Conservation (phyloP, 2,113 vertebrate species). For the Ctenodactylus gundi region DNA sequence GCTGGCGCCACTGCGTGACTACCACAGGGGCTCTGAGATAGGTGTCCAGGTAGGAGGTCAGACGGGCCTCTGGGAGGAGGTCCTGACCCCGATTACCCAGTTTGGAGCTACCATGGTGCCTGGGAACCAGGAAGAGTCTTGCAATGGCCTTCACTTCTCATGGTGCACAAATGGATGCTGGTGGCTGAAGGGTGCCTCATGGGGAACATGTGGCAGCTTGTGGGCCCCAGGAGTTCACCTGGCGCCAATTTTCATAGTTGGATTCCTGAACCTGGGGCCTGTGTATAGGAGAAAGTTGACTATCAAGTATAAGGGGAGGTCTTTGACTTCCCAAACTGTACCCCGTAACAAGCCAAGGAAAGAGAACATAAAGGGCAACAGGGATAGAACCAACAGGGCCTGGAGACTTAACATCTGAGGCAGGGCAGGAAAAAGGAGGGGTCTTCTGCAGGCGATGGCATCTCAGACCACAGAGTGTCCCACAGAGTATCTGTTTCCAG, state of each 20-base stretch:
- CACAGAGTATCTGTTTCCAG: not conserved
- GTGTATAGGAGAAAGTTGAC: slow-evolving; percentile 52
- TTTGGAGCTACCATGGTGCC: not conserved
- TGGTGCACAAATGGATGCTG: not conserved
- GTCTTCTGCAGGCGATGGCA: too few relatives aligned
- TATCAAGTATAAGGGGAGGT: not conserved
- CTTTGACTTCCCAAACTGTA: not conserved
- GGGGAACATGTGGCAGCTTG: not conserved
- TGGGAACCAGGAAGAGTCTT: not conserved
- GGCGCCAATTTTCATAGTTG: slow-evolving; percentile 83
- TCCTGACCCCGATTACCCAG: rapidly evolving
- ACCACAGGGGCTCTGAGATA: not conserved
- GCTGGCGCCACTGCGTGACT: not conserved
- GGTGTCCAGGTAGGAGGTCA: not conserved
- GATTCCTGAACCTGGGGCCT: slow-evolving; percentile 82
- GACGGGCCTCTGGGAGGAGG: not conserved
- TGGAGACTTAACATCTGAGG: not conserved
- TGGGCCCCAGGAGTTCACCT: not conserved
- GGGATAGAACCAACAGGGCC: too few relatives aligned
- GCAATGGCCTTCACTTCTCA: not conserved
- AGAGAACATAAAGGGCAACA: not conserved
- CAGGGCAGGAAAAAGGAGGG: not conserved
- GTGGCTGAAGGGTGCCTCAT: not conserved
- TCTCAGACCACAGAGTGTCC: not conserved
- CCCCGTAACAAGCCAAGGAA: not conserved